Conservation (phyloP, 2,113 vertebrate genomes). For the Tragelaphus scriptus region DNA sequence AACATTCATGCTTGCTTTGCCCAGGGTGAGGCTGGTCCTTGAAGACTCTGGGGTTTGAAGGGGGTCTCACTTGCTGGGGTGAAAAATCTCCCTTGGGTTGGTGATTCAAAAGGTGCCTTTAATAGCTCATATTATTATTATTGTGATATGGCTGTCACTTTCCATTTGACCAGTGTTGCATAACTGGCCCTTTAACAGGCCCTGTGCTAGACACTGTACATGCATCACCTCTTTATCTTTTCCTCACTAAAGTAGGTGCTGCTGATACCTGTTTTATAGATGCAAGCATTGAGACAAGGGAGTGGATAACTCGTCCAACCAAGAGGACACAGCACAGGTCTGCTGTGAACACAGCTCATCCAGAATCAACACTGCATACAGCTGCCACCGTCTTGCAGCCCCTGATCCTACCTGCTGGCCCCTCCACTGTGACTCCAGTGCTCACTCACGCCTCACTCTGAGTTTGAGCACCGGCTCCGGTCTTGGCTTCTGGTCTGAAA, state of each 20-base stretch:
- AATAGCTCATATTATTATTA: neutral
- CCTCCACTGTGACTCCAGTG: neutral
- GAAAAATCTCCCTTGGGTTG: neutral
- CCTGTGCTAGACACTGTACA: accelerated
- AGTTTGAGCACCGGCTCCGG: neutral
- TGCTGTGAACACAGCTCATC: neutral
- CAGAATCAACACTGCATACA: accelerated
- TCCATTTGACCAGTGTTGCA: neutral
- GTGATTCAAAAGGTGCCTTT: neutral
- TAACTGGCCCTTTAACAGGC: neutral
- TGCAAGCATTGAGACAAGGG: neutral
- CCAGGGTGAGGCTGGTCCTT: neutral
- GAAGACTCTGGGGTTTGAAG: neutral
- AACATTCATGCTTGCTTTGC: neutral
- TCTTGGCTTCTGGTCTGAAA: neutral
- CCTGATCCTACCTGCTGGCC: neutral
- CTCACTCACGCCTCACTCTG: neutral
- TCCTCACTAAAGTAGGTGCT: neutral
- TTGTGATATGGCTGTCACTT: neutral
- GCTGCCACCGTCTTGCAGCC: neutral
- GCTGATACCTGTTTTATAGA: neutral
- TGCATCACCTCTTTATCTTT: neutral
- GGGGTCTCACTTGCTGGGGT: neutral
- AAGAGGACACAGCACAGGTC: neutral
- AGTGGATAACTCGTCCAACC: neutral